These are phyloP conservation scores for Amphimallon solstitiale DNA, from an alignment of 2,888 invertebrate species.

Conservation along the genomic window DNA sequence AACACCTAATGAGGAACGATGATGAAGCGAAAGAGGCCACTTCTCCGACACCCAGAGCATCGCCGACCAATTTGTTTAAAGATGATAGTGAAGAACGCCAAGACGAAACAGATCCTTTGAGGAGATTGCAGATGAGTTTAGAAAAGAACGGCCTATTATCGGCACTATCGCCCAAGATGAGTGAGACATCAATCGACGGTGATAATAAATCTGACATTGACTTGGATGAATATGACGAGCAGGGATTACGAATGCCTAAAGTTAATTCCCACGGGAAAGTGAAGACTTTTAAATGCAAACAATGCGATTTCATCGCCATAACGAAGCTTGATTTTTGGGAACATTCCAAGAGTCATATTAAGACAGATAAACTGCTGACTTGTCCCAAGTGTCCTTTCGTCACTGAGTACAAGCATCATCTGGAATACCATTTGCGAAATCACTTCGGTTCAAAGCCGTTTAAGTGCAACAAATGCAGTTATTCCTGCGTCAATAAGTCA, in stretches of 20 bases:
- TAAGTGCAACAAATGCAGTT: conserved; percentile 53
- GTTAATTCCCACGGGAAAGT: conserved; percentile 83
- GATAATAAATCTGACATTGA: conserved; percentile 65
- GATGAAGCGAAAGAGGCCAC: no score
- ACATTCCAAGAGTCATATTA: conserved; percentile 91
- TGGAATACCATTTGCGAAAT: conserved; percentile 53
- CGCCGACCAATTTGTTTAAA: conserved; percentile 36
- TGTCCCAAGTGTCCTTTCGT: conserved; percentile 77
- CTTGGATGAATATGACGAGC: conserved; percentile 68
- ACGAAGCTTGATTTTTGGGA: conserved; percentile 95
- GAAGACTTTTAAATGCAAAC: conserved; percentile 92
- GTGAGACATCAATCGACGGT: conserved; percentile 61
- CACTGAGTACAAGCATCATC: conserved; percentile 97
- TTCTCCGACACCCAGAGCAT: conserved; percentile 38
- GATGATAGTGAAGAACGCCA: conserved; percentile 26
- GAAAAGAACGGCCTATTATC: conserved; percentile 53
- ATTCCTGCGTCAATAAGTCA: conserved; percentile 55
- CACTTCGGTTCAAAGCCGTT: conserved; percentile 56
- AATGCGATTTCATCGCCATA: conserved; percentile 84
- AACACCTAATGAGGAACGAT: no score
- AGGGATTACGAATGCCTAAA: conserved; percentile 70
- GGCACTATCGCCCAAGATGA: conserved; percentile 50
- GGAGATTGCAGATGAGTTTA: conserved; percentile 58
- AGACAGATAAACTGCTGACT: conserved; percentile 85
- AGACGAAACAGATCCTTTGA: conserved; percentile 55